Base-by-base conservation (phyloP, 2,888 invertebrate species). In the Zootermopsis nevadensis region DNA sequence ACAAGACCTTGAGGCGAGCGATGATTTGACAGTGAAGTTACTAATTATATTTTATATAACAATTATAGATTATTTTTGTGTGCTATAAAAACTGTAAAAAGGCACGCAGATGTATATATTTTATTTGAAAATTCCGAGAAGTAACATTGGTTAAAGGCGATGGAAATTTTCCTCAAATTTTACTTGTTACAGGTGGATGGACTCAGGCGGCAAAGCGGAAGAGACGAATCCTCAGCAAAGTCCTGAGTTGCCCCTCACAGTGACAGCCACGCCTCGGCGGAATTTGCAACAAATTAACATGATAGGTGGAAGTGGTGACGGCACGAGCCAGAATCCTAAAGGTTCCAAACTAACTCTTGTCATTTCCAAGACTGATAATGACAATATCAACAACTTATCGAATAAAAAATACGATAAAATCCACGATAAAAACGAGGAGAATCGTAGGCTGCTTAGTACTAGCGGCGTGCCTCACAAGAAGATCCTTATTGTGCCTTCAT, bases 361-460 rank as follows among this genome's bases (percentile, higher is more conserved):
- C 2, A 35, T 79, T 33, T 22, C 79, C 22, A 55, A 66, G 35
- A 38, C 35, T 35, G 79, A 79, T 22, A 79, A 35, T 35, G 79
- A 66, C 1, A 33, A 30, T 33, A 22, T 33, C 7, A 74, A n/a
- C 42, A 38, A 81, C 38, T 31, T 33, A 15, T 55, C 33, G 22
- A 74, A 33, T 66, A 82, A 77, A 55, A 53, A 33, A 15, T 33
- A 76, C 35, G 77, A 60, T n/a, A 55, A 55, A 30, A 30, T 82
- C 27, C 31, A 76, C 35, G 83, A 80, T 35, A 48, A 72, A 55
- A 80, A 84, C 76, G 84, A 81, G 30, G 84, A 84, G 60, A 80
- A 76, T 35, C 33, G 69, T 19, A 67, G 77, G 31, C 77, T 82
- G 19, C 55, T 84, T 27, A 27, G 38, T n/a, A n/a, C 53, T n/a